phyloP scores from a whole-genome alignment of 2,888 invertebrate genomes.

The Diachrysia chrysitis region DNA sequence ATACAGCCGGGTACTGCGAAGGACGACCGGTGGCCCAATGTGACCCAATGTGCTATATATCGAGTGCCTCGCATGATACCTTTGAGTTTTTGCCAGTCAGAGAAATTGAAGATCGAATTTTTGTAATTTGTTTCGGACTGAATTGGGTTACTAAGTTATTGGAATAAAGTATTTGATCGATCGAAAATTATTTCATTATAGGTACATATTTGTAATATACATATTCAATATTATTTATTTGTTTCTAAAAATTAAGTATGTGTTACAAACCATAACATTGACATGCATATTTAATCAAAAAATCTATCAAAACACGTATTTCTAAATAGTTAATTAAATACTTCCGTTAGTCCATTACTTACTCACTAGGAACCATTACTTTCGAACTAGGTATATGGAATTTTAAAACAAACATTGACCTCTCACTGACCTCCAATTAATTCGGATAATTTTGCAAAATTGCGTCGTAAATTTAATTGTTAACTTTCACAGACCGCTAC shows the following conservation, averaged over 20 bases:
- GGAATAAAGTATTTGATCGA: background rate
- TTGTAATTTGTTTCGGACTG: background rate
- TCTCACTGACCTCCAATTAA: conserved; percentile 56
- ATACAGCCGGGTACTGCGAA: conserved; percentile 70
- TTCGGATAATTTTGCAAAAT: conserved; percentile 52
- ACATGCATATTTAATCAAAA: conserved; percentile 6
- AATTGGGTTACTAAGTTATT: conserved; percentile 1
- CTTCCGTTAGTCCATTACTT: conserved; percentile 48
- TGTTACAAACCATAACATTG: background rate
- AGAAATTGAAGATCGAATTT: conserved; percentile 22
- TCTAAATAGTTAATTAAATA: conserved; percentile 33
- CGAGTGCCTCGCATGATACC: conserved; percentile 53
- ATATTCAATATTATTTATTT: background rate
- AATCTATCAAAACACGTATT: conserved; percentile 7
- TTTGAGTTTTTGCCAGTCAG: conserved; percentile 35
- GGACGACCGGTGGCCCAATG: conserved; percentile 85
- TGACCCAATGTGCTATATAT: conserved; percentile 85
- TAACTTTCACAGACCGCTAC: conserved; percentile 51
- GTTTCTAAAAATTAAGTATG: background rate
- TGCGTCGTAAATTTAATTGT: conserved; percentile 53
- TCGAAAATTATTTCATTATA: background rate
- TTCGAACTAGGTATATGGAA: conserved; percentile 36
- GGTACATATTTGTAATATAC: background rate
- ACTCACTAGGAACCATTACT: too few species aligned
- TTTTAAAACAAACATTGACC: conserved; percentile 34